Conservation (phyloP, 2,888 invertebrate species). For the Pollenia griseotomentosa region DNA sequence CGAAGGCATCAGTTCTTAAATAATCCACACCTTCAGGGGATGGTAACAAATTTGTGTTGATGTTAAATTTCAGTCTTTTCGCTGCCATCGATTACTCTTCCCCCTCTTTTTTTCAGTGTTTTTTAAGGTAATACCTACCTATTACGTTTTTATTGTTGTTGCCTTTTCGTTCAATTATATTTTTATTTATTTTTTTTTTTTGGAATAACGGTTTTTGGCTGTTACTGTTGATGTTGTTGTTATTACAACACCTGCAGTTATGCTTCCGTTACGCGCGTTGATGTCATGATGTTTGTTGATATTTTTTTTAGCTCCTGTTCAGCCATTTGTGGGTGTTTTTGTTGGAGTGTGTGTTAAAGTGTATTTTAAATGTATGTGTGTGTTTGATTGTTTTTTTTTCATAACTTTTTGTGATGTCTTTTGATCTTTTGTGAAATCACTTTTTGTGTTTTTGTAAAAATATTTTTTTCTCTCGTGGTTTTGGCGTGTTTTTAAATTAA, state of each 20-base stretch:
- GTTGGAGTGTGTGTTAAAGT: background rate
- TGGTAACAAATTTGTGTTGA: slow-evolving; percentile 54
- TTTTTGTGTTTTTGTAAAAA: slow-evolving; percentile 68
- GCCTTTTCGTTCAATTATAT: slow-evolving; percentile 24
- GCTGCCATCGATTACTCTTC: slow-evolving; percentile 45
- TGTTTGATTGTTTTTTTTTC: slow-evolving; percentile 44
- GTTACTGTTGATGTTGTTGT: slow-evolving; percentile 10
- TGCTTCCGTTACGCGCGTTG: slow-evolving; percentile 57
- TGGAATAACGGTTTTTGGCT: slow-evolving; percentile 22
- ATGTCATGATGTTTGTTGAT: slow-evolving; percentile 54
- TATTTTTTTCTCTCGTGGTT: slow-evolving; percentile 73
- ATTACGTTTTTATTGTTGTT: background rate
- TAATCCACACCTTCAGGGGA: slow-evolving; percentile 66
- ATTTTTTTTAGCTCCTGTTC: slow-evolving; percentile 33
- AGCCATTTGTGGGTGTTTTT: slow-evolving; percentile 33
- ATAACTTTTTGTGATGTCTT: slow-evolving; percentile 74
- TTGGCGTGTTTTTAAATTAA: slow-evolving; percentile 83
- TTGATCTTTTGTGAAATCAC: slow-evolving; percentile 74
- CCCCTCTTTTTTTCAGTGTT: slow-evolving; percentile 8
- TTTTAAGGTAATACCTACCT: background rate
- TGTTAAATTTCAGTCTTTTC: slow-evolving; percentile 17
- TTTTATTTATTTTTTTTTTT: slow-evolving; percentile 8
- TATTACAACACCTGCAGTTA: slow-evolving; percentile 71
- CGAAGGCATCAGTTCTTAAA: slow-evolving; percentile 59
- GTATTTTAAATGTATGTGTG: background rate